A percentile compares a stretch with the other conserved stretches of the same genome.
Conservation (phyloP, 1,140 invertebrate genomes). For the Diabrotica undecimpunctata region DNA sequence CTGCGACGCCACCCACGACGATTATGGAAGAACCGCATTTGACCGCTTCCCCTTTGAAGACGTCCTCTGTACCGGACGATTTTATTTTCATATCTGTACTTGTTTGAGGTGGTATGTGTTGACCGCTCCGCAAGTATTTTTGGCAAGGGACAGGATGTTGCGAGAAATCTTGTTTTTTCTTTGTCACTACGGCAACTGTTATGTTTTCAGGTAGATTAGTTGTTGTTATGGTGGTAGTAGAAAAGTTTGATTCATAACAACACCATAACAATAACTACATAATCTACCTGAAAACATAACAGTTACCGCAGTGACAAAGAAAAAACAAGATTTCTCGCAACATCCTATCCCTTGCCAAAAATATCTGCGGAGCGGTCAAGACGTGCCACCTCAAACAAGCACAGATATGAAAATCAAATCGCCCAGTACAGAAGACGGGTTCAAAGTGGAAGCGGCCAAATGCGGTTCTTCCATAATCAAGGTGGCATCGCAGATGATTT, state of each 20-base stretch:
- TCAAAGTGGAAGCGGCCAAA: constrained; percentile 64
- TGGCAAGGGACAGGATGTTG: constrained; percentile 65
- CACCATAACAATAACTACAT: constrained; percentile 34
- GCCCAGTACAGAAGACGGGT: constrained; percentile 63
- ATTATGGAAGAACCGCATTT: constrained; percentile 69
- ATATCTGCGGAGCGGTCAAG: constrained; percentile 41
- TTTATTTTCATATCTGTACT: constrained; percentile 47
- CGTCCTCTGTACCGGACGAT: constrained; percentile 63
- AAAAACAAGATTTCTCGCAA: constrained; percentile 59
- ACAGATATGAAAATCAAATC: constrained; percentile 51
- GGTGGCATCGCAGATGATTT: constrained; percentile 70
- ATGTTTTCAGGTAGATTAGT: constrained; percentile 18
- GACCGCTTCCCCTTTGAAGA: constrained; percentile 64
- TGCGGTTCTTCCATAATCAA: constrained; percentile 68
- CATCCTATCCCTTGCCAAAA: constrained; percentile 65
- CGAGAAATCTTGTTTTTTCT: constrained; percentile 56
- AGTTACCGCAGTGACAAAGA: constrained; percentile 40
- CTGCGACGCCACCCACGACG: constrained; percentile 66
- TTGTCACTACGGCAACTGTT: constrained; percentile 37
- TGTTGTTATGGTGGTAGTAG: constrained; percentile 41
- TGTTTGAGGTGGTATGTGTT: constrained; percentile 11
- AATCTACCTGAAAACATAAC: constrained; percentile 21
- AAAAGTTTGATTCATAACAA: constrained; percentile 41
- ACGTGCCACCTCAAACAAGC: constrained; percentile 11
- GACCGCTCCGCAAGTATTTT: constrained; percentile 48